Base-by-base conservation (phyloP, 2,797 vertebrate species). In the Heterohyrax brucei region DNA sequence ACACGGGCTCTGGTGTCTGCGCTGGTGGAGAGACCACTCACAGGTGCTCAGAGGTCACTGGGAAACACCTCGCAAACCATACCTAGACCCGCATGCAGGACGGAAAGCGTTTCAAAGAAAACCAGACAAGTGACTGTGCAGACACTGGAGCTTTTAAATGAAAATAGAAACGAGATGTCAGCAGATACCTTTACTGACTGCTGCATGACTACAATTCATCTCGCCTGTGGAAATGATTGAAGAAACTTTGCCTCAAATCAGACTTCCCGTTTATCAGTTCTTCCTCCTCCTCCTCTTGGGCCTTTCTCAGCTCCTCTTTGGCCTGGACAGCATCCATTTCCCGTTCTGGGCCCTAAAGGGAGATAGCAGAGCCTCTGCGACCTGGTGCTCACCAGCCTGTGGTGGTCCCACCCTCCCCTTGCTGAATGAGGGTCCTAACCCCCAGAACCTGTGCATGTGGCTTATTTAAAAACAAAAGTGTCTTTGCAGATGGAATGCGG, bases 271-370 rank as follows among this genome's bases (percentile, higher is more conserved):
- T 16, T 12, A 89, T 84, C 88, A 96, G 14, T 5, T 98, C 94
- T 14, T 95, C 88, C 73, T 97, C 97, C 0, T 97, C 97, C 33
- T 75, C 88, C 87, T 86, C 84, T 0, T 75, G 94, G 62, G 96
- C 96, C 59, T 95, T 96, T 1, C 87, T 97, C 30, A 97, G 75
- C 70, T 98, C 98, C 77, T 98, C 98, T 68, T 98, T 97, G 6
- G 92, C 96, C 78, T 98, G 98, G 77, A 98, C 98, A 94, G 98
- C 97, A 30, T 98, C 98, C 98, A 99, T 99, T 93, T 99, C 98
- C 91, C 98, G 99, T 95, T 99, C 99, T 62, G 98, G 99, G n/a
- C 76, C 98, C 99, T 99, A 91, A 13, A 82, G 73, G 53, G 75
- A 81, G 16, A 75, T 75, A 95, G 7, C 62, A 30, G 64, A 77